A percentile compares a stretch with the other conserved stretches of the same genome.
phyloP scores from a whole-genome alignment of 2,113 vertebrate species.

The Chloebia gouldiae region DNA sequence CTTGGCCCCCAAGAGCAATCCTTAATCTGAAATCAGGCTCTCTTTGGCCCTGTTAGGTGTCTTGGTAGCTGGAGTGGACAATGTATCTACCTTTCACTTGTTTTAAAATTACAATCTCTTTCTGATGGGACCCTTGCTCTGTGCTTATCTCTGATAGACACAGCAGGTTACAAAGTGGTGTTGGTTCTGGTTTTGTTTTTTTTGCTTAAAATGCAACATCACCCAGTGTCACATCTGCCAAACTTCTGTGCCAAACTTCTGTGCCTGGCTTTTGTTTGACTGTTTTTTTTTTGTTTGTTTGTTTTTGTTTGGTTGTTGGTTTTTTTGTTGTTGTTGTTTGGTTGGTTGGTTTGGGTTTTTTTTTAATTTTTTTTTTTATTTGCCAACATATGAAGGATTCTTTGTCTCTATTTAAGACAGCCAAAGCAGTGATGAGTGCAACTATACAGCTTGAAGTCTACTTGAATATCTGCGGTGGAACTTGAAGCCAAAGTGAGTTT shows the following conservation, averaged over 20 bases:
- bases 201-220: not conserved
- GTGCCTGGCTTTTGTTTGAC: not conserved
- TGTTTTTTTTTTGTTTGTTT: not conserved
- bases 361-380: not conserved
- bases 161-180: not conserved
- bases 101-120: not conserved
- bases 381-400: not conserved
- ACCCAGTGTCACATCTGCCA: not conserved
- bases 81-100: not conserved
- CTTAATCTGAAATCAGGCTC: not conserved
- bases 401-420: not conserved
- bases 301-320: too few species aligned
- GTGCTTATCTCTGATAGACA: not conserved
- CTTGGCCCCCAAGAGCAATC: not conserved
- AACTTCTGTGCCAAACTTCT: not conserved
- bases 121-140: not conserved
- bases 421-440: not conserved
- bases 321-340: too few species aligned
- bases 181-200: not conserved
- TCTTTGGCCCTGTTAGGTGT: not conserved
- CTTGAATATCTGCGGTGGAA: not conserved
- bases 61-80: not conserved
- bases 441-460: not conserved
- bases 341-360: too few species aligned
- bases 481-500: not conserved